A percentile compares a stretch with the other conserved stretches of the same genome.
These are phyloP conservation scores for Phalangium opilio DNA, from an alignment of 2,888 invertebrate species.

Conservation along the genomic window DNA sequence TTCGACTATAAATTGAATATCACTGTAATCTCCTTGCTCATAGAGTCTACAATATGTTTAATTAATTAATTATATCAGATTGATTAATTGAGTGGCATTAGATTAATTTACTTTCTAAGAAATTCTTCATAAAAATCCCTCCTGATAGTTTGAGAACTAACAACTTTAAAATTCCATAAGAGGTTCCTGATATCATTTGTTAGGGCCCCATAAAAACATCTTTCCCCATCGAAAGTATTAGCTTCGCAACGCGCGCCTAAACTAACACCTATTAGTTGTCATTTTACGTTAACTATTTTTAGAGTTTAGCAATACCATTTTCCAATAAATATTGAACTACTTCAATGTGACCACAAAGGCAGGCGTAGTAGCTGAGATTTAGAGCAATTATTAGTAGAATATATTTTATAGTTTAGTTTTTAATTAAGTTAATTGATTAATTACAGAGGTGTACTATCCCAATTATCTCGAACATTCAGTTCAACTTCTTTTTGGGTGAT, in stretches of 20 bases:
- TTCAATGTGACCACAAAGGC: slow-evolving; percentile 37
- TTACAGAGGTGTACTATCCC: slow-evolving; percentile 40
- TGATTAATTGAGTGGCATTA: no score
- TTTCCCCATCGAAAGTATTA: slow-evolving; percentile 40
- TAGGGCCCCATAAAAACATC: slow-evolving; percentile 39
- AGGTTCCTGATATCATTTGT: slow-evolving; percentile 34
- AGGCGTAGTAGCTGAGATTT: slow-evolving; percentile 35
- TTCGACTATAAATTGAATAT: slow-evolving; percentile 33
- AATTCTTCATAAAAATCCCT: slow-evolving; percentile 37
- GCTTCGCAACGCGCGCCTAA: slow-evolving; percentile 37
- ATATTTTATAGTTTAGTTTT: neutral
- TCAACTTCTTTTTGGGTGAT: slow-evolving; percentile 37
- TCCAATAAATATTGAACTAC: slow-evolving; percentile 35
- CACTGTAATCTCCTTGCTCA: slow-evolving; percentile 27
- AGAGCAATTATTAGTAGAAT: neutral
- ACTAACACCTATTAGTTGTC: no score
- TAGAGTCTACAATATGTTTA: no score
- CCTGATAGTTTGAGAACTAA: slow-evolving; percentile 32
- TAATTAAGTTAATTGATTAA: slow-evolving; percentile 19
- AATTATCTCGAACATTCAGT: slow-evolving; percentile 36
- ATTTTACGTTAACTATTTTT: no score
- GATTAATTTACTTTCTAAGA: slow-evolving; percentile 32
- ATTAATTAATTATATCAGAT: no score
- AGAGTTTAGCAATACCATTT: slow-evolving; percentile 26
- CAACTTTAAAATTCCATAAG: slow-evolving; percentile 33